Percentiles rank a stretch among this genome's conserved stretches.
phyloP scores from a whole-genome alignment of 2,797 vertebrate species.

The Diplodus sargus region DNA sequence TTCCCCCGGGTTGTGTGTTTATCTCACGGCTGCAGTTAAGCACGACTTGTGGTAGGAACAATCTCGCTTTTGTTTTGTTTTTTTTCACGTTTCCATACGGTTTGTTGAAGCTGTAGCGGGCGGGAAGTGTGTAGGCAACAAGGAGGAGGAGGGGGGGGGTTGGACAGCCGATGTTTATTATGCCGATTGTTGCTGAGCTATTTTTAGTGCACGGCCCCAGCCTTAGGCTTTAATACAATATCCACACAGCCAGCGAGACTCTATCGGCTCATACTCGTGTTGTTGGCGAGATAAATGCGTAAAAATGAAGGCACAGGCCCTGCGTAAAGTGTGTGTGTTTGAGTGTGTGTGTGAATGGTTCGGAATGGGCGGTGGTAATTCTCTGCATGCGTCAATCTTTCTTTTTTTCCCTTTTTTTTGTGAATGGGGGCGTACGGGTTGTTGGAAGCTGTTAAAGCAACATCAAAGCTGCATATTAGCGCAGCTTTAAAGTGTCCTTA shows the following conservation, averaged over 20 bases:
- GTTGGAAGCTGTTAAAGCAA: constrained; percentile 60
- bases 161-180: constrained; percentile 70
- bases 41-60: neutral
- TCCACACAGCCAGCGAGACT: neutral
- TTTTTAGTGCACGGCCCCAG: constrained; percentile 73
- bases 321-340: constrained; percentile 29
- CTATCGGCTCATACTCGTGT: neutral
- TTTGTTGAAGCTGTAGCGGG: constrained; percentile 62
- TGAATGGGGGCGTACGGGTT: constrained; percentile 81
- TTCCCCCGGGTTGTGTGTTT: neutral
- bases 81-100: constrained; percentile 7
- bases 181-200: constrained; percentile 82
- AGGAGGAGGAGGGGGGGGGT: constrained; percentile 16
- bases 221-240: constrained; percentile 45
- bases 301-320: constrained; percentile 50
- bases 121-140: constrained; percentile 75
- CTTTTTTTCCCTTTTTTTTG: constrained; percentile 82
- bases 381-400: constrained; percentile 84
- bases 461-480: constrained; percentile 36
- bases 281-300: constrained; percentile 25
- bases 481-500: constrained; percentile 13
- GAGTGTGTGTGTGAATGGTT: constrained; percentile 63
- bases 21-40: neutral
- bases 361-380: constrained; percentile 83
- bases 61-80: neutral